These are phyloP conservation scores for Amphipyra berbera DNA, from an alignment of 2,888 invertebrate genomes.

Conservation along the genomic window DNA sequence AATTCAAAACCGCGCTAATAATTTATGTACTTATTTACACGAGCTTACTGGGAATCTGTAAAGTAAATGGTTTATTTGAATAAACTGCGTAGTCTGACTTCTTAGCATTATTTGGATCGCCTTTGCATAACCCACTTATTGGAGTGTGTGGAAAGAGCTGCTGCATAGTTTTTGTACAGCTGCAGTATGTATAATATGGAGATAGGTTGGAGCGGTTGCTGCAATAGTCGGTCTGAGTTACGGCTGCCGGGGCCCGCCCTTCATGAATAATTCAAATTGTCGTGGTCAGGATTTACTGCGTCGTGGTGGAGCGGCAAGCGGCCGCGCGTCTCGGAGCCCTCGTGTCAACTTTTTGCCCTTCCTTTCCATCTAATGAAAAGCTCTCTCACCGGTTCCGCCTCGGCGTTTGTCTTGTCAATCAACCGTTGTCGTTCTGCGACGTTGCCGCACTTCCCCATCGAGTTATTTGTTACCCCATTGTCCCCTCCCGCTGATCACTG, in stretches of 20 bases:
- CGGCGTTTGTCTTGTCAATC: constrained; percentile 87
- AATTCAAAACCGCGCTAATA: constrained; percentile 67
- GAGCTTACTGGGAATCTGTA: constrained; percentile 59
- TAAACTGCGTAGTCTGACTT: constrained; percentile 23
- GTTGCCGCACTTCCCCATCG: constrained; percentile 77
- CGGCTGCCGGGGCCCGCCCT: constrained; percentile 62
- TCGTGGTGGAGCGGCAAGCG: constrained; percentile 55
- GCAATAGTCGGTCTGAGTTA: constrained; percentile 56
- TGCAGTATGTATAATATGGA: constrained; percentile 11
- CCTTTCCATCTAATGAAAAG: constrained; percentile 80
- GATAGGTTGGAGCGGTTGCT: constrained; percentile 48
- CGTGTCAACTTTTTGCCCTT: constrained; percentile 76
- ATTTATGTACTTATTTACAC: constrained; percentile 57
- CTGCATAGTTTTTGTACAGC: constrained; percentile 22
- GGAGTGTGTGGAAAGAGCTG: constrained; percentile 14
- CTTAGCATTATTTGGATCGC: constrained; percentile 26
- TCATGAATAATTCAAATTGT: constrained; percentile 81
- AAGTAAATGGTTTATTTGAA: constrained; percentile 52
- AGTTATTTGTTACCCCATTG: constrained; percentile 87
- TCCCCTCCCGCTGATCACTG: constrained; percentile 80
- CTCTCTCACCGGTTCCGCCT: constrained; percentile 76
- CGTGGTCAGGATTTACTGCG: constrained; percentile 74
- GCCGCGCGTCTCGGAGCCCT: constrained; percentile 60
- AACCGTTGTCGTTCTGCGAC: constrained; percentile 70
- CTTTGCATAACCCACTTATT: constrained; percentile 31